A percentile compares a stretch with the other conserved stretches of the same genome.
These are phyloP conservation scores for Loripinus fragilis DNA, from an alignment of 2,888 invertebrate genomes.

Conservation along the genomic window DNA sequence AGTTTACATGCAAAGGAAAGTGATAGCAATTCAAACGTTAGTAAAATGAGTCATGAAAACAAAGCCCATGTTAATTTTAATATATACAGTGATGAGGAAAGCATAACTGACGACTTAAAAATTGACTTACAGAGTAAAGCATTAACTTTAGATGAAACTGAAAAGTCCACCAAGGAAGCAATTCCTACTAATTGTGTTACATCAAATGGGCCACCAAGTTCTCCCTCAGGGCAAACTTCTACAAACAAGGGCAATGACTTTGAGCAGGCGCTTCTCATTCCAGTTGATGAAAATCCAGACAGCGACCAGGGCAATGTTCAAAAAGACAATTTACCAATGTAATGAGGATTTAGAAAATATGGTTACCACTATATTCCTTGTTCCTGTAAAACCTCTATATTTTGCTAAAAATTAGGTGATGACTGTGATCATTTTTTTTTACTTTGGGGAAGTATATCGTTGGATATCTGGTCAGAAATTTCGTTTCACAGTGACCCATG, in stretches of 20 bases:
- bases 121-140: not conserved
- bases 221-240: not conserved
- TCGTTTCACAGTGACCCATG: too few relatives aligned
- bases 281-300: constrained; percentile 34
- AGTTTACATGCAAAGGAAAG: not conserved
- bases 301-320: not conserved
- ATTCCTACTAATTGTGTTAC: not conserved
- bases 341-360: too few relatives aligned
- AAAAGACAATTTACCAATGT: not conserved
- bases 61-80: not conserved
- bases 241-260: constrained; percentile 28
- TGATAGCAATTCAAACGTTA: not conserved
- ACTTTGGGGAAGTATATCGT: too few relatives aligned
- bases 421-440: too few relatives aligned
- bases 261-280: constrained; percentile 57
- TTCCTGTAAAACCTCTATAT: too few relatives aligned
- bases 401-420: too few relatives aligned
- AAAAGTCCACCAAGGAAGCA: not conserved
- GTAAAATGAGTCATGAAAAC: not conserved
- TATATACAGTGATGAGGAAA: not conserved
- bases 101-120: not conserved
- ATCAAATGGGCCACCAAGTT: not conserved
- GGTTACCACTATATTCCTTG: too few relatives aligned
- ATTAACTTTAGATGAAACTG: not conserved
- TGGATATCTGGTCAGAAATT: too few relatives aligned